Conservation (phyloP, 2,888 invertebrate genomes). For the Ophion obscuratus region DNA sequence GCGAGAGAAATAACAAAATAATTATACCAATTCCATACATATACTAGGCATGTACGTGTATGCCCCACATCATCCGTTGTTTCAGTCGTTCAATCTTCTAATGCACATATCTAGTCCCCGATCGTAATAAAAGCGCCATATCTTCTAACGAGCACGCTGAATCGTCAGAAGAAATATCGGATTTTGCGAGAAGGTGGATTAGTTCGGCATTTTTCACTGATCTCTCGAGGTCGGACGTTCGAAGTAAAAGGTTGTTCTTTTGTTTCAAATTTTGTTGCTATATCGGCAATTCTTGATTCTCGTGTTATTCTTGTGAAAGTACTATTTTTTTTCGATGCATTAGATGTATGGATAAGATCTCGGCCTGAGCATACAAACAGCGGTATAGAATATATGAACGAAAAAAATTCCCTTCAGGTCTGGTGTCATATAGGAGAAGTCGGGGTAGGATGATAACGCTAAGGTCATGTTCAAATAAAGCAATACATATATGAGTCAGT, state of each 20-base stretch:
- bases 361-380: too few species aligned
- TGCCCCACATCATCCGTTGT: background rate
- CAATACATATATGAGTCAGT: too few species aligned
- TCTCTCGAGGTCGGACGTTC: background rate
- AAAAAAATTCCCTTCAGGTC: too few species aligned
- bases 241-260: too few species aligned
- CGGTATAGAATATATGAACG: too few species aligned
- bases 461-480: too few species aligned
- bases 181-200: background rate
- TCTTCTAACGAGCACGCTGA: background rate
- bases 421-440: too few species aligned
- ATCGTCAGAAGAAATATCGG: background rate
- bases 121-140: background rate
- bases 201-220: background rate
- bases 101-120: background rate
- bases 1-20: conserved; percentile 16
- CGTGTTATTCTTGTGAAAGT: background rate
- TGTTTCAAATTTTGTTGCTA: too few species aligned
- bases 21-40: background rate
- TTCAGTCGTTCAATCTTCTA: background rate
- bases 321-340: too few species aligned
- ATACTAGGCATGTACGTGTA: background rate
- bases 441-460: too few species aligned
- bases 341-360: too few species aligned
- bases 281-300: background rate